Base-by-base conservation (phyloP, 2,797 vertebrate genomes). In the Pelodytes ibericus region DNA sequence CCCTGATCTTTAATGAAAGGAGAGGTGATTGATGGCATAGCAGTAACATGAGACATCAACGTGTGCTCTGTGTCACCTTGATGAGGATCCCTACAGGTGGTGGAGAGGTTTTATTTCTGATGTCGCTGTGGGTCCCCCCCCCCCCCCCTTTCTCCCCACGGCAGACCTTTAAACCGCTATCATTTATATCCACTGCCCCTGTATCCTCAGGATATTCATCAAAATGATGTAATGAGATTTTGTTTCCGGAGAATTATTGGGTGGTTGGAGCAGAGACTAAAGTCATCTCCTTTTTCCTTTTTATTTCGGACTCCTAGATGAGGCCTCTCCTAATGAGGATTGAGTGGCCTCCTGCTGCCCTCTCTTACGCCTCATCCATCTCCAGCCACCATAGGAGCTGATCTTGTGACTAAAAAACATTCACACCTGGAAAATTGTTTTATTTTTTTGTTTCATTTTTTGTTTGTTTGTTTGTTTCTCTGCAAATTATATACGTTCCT, bases 291-390 rank as follows among this genome's bases (percentile, higher is more conserved):
- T 75, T 72, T 72, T 67, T n/a, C n/a, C n/a, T n/a, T n/a, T n/a
- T n/a, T n/a, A n/a, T n/a, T n/a, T n/a, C n/a, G n/a, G n/a, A 61
- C 4, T 29, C 3, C 24, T 49, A 66, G 56, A 67, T 68, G 76
- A 72, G 53, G 57, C 66, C 51, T 77, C 33, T 24, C 20, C 63
- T 78, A 78, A 78, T 78, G 76, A 78, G 76, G 63, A 78, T 72
- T 67, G 72, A 78, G 67, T 67, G 57, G 36, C 69, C 24, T 67
- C 63, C 53, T 62, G 76, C 30, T 78, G 69, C 29, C 70, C 51
- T 49, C 44, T 30, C 41, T 39, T 26, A 26, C 41, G 67, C 30
- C 39, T 53, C 70, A 72, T 78, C 62, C 56, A 72, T 78, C 76
- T 78, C 30, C 15, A 64, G 26, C 7, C 60, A 18, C 4, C 24